Base-by-base conservation (phyloP, 2,888 invertebrate species). In the Chrysodeixis includens region DNA sequence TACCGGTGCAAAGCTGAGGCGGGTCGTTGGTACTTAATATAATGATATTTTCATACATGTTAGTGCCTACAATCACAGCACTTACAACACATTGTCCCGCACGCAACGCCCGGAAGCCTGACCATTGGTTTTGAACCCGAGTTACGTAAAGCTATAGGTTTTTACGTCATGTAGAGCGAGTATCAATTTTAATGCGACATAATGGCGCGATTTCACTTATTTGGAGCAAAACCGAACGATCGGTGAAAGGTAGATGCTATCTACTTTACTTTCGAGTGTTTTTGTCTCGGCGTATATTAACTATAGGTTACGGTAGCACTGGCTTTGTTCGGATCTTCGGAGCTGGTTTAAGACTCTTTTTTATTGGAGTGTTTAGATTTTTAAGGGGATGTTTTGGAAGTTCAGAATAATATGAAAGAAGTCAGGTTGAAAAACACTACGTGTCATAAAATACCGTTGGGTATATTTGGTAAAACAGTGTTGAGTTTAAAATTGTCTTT, bases 241-340 rank as follows among this genome's bases (percentile, higher is more conserved):
- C 69, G 82, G 87, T 87, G 87, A 87, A 87, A 87, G 87, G 87
- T 81, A 76, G 82, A 79, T 83, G 63, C 71, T 77, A 79, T 82
- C 83, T 64, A 49, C 62, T 61, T 68, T 62, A 78, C 83, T 81
- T 83, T 82, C 82, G 60, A 81, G 68, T 56, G 66, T 69, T 74
- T 79, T 81, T 81, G 82, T 77, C 74, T 76, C 62, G 71, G 56
- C 70, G 53, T 66, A 52, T 62, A 71, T 62, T 59, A 62, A 62
- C 66, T 40, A 56, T 63, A 53, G 52, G 35, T 51, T 66, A 59
- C 67, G 53, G 63, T 60, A 62, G 72, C 67, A 52, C 40, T 35
- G 22, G 22, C 30, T 30, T 20, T 57, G 52, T 76, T 62, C 62
- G 60, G 14, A 26, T 1, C 22, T 76, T 62, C 62, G 60, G 14